phyloP scores from a whole-genome alignment of 2,888 invertebrate species.

The Byasa hedistus region DNA sequence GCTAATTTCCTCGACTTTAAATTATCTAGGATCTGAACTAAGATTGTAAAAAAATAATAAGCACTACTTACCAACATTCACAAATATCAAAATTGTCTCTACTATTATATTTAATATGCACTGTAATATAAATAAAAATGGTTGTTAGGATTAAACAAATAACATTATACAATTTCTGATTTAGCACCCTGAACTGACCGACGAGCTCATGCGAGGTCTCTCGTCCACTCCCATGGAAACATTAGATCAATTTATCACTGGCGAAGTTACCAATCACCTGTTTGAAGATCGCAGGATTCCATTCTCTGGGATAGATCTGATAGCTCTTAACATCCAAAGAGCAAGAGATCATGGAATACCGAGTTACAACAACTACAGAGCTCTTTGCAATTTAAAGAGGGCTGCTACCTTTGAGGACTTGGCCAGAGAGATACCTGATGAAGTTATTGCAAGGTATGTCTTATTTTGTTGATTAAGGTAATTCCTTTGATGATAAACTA shows the following conservation, averaged over 20 bases:
- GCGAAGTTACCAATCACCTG: constrained; percentile 96
- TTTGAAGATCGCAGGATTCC: constrained; percentile 94
- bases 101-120: too few species aligned
- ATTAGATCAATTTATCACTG: constrained; percentile 95
- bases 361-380: constrained; percentile 94
- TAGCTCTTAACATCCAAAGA: constrained; percentile 94
- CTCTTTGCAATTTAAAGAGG: constrained; percentile 92
- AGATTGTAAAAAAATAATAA: too few species aligned
- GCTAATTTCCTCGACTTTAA: too few species aligned
- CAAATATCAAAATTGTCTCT: too few species aligned
- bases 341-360: constrained; percentile 93
- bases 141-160: not conserved
- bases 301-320: constrained; percentile 94
- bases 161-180: constrained; percentile 18
- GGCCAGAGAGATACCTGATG: constrained; percentile 90
- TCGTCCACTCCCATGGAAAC: constrained; percentile 95
- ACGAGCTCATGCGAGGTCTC: constrained; percentile 91
- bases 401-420: constrained; percentile 93
- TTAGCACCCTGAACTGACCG: constrained; percentile 86
- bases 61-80: too few species aligned
- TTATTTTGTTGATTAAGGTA: not conserved
- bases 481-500: not conserved
- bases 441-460: constrained; percentile 83
- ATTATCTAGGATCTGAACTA: too few species aligned
- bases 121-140: too few species aligned